Evolutionary conservation across 2,888 invertebrate species (phyloP), one percentile per base, ranked within the genome.

Genomic region (Microctonus hyperodae): DNA sequence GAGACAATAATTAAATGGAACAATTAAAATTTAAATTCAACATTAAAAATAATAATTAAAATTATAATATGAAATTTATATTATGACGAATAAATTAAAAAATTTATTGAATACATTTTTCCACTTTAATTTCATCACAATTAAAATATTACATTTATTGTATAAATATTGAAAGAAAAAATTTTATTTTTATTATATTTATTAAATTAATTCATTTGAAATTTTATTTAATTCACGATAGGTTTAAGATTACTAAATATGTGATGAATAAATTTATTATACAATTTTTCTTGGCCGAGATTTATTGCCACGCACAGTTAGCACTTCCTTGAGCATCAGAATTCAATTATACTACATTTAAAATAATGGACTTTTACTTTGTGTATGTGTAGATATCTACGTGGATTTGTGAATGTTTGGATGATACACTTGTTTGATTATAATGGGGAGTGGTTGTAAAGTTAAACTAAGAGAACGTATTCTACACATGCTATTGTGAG

Each of bases 401-500:
- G 44, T 44, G 44, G 16, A 44, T 16, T 44, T 44, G 40, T 40
- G 40, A n/a, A n/a, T 40, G 44, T 16, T 44, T 44, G 16, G 44
- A 44, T 44, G 73, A 71, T 76, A 73, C 70, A 74, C 68, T 74
- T 75, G 72, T 71, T 64, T 58, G 63, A 16, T 33, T 60, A n/a
- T 63, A 44, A 44, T 44, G 60, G 74, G 76, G 77, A 75, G 75
- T 72, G 75, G 71, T 71, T 67, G 64, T 33, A 11, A 25, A 10
- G 37, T 22, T 20, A 11, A 48, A 51, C 37, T 40, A 20, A 55
- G 71, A 65, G 66, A 67, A 69, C 70, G 67, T 70, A 68, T 64
- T 71, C 72, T 16, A 7, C 7, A 20, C 16, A 44, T 16, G 35
- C 64, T 68, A 53, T n/a, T 33, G 28, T 61, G 70, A 74, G 70